phyloP scores from a whole-genome alignment of 2,113 vertebrate species.

The Phaetusa simplex region DNA sequence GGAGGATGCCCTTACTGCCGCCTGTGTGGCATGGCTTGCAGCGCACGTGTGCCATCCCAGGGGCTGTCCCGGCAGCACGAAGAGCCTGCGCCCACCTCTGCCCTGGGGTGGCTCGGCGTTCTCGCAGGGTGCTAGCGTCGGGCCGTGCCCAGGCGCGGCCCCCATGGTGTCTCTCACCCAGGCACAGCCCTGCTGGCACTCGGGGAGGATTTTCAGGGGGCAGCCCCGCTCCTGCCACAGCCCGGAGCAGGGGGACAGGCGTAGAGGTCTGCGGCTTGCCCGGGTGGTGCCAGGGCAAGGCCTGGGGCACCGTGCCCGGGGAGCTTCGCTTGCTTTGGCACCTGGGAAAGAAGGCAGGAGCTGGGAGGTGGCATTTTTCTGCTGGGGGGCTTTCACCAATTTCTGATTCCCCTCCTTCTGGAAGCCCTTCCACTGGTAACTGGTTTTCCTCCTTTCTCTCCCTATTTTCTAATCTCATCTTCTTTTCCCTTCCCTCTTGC shows the following conservation, averaged over 20 bases:
- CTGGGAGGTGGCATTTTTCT: not conserved
- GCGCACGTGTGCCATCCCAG: fast-evolving
- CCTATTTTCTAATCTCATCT: not conserved
- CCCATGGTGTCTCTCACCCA: not conserved
- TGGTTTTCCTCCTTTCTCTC: not conserved
- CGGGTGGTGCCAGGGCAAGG: not conserved
- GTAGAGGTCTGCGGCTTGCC: too few species aligned
- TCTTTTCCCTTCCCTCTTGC: not conserved
- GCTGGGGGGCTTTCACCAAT: not conserved
- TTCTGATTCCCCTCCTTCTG: not conserved
- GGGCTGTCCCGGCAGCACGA: fast-evolving
- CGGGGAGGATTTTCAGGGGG: fast-evolving
- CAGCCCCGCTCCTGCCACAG: not conserved
- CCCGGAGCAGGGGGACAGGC: too few species aligned
- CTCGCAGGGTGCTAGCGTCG: fast-evolving
- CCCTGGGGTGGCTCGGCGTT: fast-evolving
- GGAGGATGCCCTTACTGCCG: not conserved
- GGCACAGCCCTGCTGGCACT: not conserved
- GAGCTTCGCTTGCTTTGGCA: not conserved
- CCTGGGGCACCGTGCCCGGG: fast-evolving
- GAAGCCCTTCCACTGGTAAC: not conserved
- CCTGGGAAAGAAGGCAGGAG: not conserved
- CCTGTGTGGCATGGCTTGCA: not conserved
- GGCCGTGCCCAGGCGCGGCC: fast-evolving
- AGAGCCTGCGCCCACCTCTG: not conserved